These are phyloP conservation scores for Scaptomyza hsui DNA, from an alignment of 1,140 invertebrate species.

Conservation along the genomic window DNA sequence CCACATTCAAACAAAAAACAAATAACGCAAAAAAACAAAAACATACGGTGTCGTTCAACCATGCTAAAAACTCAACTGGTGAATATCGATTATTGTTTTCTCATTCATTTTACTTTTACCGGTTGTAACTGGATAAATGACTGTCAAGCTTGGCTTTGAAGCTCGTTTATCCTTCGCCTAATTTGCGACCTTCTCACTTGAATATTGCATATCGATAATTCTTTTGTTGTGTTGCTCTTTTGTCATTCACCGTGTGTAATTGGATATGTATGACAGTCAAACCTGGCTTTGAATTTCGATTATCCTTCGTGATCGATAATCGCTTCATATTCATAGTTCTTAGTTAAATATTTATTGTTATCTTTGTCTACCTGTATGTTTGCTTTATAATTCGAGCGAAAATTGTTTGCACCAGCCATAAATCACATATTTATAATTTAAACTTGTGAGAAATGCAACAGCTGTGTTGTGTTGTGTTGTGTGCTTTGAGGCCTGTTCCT, in stretches of 20 bases:
- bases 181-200: background rate
- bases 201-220: background rate
- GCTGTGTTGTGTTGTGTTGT: conserved; percentile 11
- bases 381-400: conserved; percentile 37
- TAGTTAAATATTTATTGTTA: conserved; percentile 6
- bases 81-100: background rate
- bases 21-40: conserved; percentile 7
- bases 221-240: background rate
- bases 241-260: background rate
- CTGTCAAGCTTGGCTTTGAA: conserved; percentile 8
- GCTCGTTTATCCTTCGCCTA: background rate
- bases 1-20: background rate
- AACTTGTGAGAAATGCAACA: conserved; percentile 43
- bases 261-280: background rate
- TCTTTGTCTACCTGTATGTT: background rate
- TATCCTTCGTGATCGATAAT: background rate
- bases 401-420: conserved; percentile 46
- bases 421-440: conserved; percentile 43
- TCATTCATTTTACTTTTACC: background rate
- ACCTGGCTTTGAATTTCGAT: conserved; percentile 18
- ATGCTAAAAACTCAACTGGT: too few relatives aligned
- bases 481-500: background rate
- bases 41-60: background rate
- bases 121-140: background rate
- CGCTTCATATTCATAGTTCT: conserved; percentile 1